Conservation (phyloP, 2,113 vertebrate genomes). For the Semicossyphus pulcher region DNA sequence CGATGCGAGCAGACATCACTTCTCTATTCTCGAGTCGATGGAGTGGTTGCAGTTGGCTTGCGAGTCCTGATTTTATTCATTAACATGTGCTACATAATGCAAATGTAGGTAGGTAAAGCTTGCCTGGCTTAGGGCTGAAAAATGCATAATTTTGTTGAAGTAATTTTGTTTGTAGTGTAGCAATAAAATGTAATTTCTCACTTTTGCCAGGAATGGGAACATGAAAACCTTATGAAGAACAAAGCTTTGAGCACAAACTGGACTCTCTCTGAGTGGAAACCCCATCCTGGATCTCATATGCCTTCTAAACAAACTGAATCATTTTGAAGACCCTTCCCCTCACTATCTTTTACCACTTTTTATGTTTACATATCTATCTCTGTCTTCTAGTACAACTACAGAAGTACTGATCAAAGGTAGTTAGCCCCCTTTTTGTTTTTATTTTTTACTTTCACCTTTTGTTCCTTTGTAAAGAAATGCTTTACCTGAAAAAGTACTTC, state of each 20-base stretch:
- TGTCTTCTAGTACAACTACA: conserved; percentile 30
- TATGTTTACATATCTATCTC: conserved; percentile 52
- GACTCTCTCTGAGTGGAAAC: conserved; percentile 60
- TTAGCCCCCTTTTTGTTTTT: conserved; percentile 76
- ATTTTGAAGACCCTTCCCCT: conserved; percentile 48
- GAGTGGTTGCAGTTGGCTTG: conserved; percentile 55
- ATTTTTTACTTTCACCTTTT: conserved; percentile 83
- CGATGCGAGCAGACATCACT: conserved; percentile 57
- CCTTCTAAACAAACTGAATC: conserved; percentile 41
- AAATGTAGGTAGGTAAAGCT: conserved; percentile 53
- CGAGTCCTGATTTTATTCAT: conserved; percentile 51
- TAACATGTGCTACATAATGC: conserved; percentile 49
- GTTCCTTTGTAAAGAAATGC: conserved; percentile 95
- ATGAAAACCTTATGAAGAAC: conserved; percentile 68
- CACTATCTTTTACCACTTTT: conserved; percentile 34
- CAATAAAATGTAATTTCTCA: conserved; percentile 52
- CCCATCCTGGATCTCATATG: conserved; percentile 53
- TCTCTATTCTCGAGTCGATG: conserved; percentile 65
- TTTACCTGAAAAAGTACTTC: conserved; percentile 99
- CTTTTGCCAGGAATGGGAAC: conserved; percentile 67
- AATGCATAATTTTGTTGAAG: conserved; percentile 11
- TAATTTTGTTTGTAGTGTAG: conserved; percentile 20
- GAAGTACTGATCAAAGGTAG: conserved; percentile 53
- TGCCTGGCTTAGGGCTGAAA: conserved; percentile 14
- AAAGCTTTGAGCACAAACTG: conserved; percentile 55